Evolutionary conservation across 2,797 vertebrate genomes (phyloP), one percentile per base, ranked within the genome.

Genomic region (Carduelis carduelis): DNA sequence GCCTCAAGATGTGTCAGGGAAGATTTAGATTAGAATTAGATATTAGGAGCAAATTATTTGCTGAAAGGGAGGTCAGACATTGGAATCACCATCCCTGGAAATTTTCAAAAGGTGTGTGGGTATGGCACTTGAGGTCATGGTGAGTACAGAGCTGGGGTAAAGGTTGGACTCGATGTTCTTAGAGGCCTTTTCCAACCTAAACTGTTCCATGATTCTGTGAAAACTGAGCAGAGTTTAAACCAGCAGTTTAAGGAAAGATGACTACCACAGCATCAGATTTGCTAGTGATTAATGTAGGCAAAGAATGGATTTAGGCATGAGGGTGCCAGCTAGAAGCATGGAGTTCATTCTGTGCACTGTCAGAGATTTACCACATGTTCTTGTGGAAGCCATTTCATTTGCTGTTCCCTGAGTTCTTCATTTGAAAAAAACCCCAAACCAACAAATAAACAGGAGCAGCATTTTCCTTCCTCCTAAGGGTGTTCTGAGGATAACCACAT

Each of bases 401-500:
- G 49, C 39, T 84, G 15, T 65, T 89, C 44, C 68, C 44, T 55
- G 26, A 69, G 43, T 69, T 76, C 43, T 57, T 63, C 1, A 18
- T 69, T 64, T 60, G 27, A 43, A 59, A 75, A 78, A 44, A 8
- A 0, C 1, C 2, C 4, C 34, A 35, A 44, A 27, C 2, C 8
- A 39, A 72, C 19, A 65, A 78, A 77, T 21, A 63, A 74, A 35
- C 16, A 64, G 61, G 50, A 53, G 5, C 11, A 74, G 28, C 43
- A 13, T 81, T 89, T 87, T 30, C 49, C 18, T 83, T 84, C 47
- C 15, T 87, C 79, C 61, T 57, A 43, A 61, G 82, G 34, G 50
- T 91, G 60, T 91, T 83, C 9, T 22, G 49, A 85, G 87, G 59
- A 70, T 81, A 92, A 92, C 43, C 35, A 81, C 47, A 28, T 81